These are phyloP conservation scores for Phaetusa simplex DNA, from an alignment of 2,113 vertebrate genomes.

Conservation along the genomic window DNA sequence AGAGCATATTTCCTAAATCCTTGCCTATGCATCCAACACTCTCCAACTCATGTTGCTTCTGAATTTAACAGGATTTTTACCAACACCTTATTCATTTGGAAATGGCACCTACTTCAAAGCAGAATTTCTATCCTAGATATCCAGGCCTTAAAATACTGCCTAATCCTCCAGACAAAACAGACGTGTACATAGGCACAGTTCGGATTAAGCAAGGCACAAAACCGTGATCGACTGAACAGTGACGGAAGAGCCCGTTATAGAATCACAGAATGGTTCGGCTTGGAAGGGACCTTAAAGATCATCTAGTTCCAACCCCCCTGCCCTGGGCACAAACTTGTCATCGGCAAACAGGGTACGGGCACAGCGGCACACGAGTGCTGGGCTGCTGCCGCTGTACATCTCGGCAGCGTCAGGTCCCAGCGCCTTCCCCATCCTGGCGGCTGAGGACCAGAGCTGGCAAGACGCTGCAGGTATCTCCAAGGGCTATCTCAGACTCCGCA, in stretches of 20 bases:
- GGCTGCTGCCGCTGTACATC: background rate
- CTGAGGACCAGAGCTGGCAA: background rate
- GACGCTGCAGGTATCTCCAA: background rate
- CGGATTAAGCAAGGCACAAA: background rate
- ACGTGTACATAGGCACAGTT: accelerated
- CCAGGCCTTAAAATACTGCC: background rate
- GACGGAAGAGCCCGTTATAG: background rate
- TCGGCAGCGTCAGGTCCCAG: accelerated
- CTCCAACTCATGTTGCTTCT: background rate
- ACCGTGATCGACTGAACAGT: accelerated
- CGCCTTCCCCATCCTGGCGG: background rate
- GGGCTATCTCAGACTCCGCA: background rate
- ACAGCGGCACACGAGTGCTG: accelerated
- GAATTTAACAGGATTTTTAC: background rate
- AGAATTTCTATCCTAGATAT: background rate
- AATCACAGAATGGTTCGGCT: no score
- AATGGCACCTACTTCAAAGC: background rate
- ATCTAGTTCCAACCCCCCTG: no score
- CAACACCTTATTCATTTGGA: background rate
- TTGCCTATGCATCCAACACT: background rate
- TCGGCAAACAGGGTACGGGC: background rate
- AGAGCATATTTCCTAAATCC: background rate
- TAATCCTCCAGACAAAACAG: background rate
- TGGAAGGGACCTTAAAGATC: no score
- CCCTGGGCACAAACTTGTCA: no score